Evolutionary conservation across 1,140 invertebrate species (phyloP).

Genomic region (Brachionus manjavacas): DNA sequence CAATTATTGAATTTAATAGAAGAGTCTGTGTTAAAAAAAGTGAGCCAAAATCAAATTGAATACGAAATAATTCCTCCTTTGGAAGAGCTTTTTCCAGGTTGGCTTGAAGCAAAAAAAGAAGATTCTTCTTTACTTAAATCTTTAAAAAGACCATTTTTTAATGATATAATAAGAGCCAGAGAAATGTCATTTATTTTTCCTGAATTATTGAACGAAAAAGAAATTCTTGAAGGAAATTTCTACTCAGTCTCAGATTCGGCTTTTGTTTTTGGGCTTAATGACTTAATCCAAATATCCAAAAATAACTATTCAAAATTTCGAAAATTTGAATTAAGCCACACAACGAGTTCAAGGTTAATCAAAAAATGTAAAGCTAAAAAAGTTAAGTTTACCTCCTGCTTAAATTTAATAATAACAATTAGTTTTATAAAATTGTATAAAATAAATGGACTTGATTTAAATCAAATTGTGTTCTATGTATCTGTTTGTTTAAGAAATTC

Average conservation of each 20-base stretch:
- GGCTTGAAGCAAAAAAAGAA: background rate
- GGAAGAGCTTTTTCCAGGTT: background rate
- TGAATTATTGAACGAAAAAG: background rate
- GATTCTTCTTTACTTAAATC: background rate
- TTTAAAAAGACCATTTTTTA: background rate
- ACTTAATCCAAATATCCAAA: background rate
- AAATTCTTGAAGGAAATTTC: background rate
- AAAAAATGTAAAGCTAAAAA: slow-evolving; percentile 4
- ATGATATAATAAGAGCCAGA: background rate
- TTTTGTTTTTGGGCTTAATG: background rate
- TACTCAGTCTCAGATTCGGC: background rate
- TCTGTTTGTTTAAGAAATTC: background rate
- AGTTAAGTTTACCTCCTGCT: background rate
- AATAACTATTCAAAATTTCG: background rate
- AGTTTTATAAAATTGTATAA: background rate
- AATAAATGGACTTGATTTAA: background rate
- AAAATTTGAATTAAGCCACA: background rate
- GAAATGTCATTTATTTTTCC: background rate
- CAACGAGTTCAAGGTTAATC: background rate
- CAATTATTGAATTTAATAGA: background rate
- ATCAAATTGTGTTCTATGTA: background rate
- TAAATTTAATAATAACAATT: background rate
- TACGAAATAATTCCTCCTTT: background rate
- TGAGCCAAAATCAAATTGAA: background rate
- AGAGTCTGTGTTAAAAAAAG: background rate